phyloP scores from a whole-genome alignment of 1,140 invertebrate species.

The Dinoponera quadriceps region DNA sequence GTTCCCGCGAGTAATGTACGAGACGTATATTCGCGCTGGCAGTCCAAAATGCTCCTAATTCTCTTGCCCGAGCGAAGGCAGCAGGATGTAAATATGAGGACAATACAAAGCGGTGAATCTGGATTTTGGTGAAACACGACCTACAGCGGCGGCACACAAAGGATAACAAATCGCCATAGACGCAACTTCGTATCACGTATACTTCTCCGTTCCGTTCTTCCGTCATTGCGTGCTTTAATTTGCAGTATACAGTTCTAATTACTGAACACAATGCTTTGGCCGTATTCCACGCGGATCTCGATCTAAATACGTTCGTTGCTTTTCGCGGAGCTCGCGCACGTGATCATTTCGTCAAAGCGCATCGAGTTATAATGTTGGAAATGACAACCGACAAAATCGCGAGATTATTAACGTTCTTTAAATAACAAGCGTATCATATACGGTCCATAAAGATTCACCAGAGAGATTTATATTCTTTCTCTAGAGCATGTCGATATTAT shows the following conservation, averaged over 20 bases:
- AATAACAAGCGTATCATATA: too few species aligned
- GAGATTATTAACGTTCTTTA: too few species aligned
- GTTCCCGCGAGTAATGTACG: slow-evolving; percentile 31
- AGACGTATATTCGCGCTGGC: background rate
- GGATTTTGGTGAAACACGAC: slow-evolving; percentile 47
- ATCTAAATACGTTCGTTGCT: too few species aligned
- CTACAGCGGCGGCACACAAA: slow-evolving; percentile 22
- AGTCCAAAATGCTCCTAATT: slow-evolving; percentile 48
- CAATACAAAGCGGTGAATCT: slow-evolving; percentile 44
- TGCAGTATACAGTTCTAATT: background rate
- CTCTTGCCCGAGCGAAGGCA: slow-evolving; percentile 33
- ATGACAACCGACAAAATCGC: too few species aligned
- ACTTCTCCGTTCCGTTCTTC: background rate
- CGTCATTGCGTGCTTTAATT: background rate
- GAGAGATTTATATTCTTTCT: too few species aligned
- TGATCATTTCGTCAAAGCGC: too few species aligned
- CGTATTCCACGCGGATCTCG: too few species aligned
- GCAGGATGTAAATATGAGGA: slow-evolving; percentile 53
- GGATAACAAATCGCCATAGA: slow-evolving; percentile 33
- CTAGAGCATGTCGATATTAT: too few species aligned
- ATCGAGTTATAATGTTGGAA: too few species aligned
- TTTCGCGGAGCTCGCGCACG: too few species aligned
- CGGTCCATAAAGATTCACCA: too few species aligned
- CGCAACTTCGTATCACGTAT: slow-evolving; percentile 30
- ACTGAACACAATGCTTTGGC: background rate